Evolutionary conservation across 1,140 invertebrate species (phyloP).

Genomic region (Anoplophora glabripennis): DNA sequence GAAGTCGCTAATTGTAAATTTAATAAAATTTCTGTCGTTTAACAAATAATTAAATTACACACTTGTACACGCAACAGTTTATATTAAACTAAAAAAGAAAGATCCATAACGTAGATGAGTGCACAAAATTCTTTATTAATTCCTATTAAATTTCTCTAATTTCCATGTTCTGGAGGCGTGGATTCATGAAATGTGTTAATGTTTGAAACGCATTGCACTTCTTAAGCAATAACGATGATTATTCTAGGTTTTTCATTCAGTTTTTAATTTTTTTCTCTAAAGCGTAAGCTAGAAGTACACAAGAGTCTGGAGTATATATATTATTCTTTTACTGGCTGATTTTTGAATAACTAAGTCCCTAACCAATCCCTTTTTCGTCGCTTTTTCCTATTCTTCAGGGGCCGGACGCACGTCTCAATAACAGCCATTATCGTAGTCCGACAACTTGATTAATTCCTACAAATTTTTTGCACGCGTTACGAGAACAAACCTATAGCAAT

Average conservation of each 20-base stretch:
- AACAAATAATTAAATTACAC: constrained; percentile 12
- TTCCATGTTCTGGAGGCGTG: constrained; percentile 26
- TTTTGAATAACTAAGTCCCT: not conserved
- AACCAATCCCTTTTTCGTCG: constrained; percentile 19
- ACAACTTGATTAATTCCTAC: too few relatives aligned
- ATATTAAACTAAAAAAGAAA: constrained; percentile 22
- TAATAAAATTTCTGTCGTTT: constrained; percentile 4
- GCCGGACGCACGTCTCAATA: too few relatives aligned
- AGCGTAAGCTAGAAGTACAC: constrained; percentile 36
- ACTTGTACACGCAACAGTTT: constrained; percentile 22
- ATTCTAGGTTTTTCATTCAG: constrained; percentile 25
- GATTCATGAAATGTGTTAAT: constrained; percentile 24
- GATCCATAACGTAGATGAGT: constrained; percentile 17
- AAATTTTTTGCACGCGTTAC: too few relatives aligned
- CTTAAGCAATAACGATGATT: constrained; percentile 33
- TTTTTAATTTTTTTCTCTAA: constrained; percentile 34
- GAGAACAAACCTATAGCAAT: too few relatives aligned
- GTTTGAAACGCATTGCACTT: constrained; percentile 33
- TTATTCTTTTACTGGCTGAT: constrained; percentile 11
- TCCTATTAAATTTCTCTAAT: constrained; percentile 24
- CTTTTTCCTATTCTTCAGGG: too few relatives aligned
- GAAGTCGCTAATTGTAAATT: constrained; percentile 32
- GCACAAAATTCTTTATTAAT: constrained; percentile 18
- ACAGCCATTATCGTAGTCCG: too few relatives aligned
- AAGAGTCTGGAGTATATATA: constrained; percentile 14